These are phyloP conservation scores for Drosophila obscura DNA, from an alignment of 1,140 invertebrate genomes.

Conservation along the genomic window DNA sequence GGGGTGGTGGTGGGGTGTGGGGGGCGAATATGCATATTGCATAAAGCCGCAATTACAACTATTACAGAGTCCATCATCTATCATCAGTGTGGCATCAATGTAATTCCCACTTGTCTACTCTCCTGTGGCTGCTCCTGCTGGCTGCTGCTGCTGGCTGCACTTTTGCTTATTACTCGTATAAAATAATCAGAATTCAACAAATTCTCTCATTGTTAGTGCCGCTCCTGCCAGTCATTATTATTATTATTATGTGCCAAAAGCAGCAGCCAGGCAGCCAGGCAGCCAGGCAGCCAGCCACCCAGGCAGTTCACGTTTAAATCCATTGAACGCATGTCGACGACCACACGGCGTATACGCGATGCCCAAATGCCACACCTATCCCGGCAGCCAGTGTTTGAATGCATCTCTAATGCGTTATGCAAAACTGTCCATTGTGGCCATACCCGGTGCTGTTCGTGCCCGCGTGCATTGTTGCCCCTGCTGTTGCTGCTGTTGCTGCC, in stretches of 20 bases:
- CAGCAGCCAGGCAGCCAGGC: conserved; percentile 6
- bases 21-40: no score
- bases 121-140: no score
- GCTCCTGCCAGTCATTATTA: no score
- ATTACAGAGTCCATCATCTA: conserved; percentile 12
- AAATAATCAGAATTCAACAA: conserved; percentile 45
- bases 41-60: conserved; percentile 4
- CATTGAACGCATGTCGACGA: conserved; percentile 35
- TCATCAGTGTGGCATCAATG: conserved; percentile 17
- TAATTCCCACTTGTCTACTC: background rate
- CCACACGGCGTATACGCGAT: conserved; percentile 35
- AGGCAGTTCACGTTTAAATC: conserved; percentile 21
- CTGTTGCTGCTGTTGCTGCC: conserved; percentile 1
- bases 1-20: no score
- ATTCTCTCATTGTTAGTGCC: background rate
- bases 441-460: conserved; percentile 7
- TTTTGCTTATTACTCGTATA: conserved; percentile 20
- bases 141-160: background rate
- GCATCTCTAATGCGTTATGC: conserved; percentile 45
- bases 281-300: background rate
- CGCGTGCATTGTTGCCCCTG: conserved; percentile 5
- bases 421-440: conserved; percentile 39
- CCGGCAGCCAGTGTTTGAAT: conserved; percentile 7
- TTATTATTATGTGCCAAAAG: conserved; percentile 30
- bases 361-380: no score